Conservation (phyloP, 2,113 vertebrate genomes). For the Brachypodius melanocephalos region DNA sequence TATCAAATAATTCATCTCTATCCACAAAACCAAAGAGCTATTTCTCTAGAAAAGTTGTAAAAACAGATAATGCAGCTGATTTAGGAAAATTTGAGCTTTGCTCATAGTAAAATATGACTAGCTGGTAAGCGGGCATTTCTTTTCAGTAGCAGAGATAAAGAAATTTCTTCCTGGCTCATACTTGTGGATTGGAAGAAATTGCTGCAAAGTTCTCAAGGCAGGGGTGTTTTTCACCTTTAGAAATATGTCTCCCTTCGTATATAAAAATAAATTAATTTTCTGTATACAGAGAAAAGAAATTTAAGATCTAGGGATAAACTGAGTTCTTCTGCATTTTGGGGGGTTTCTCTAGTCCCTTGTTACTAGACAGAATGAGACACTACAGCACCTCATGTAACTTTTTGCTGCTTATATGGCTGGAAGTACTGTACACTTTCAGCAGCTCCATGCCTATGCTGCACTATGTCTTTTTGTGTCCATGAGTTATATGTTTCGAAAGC, state of each 20-base stretch:
- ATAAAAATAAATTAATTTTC: not conserved
- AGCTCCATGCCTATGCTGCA: not conserved
- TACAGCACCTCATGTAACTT: not conserved
- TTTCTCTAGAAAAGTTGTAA: not conserved
- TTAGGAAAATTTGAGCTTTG: not conserved
- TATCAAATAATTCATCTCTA: not conserved
- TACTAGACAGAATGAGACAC: not conserved
- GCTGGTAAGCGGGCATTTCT: not conserved
- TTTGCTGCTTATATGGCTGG: not conserved
- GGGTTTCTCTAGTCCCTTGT: not conserved
- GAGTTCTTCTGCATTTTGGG: not conserved
- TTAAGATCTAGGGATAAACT: not conserved
- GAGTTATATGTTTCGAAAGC: not conserved
- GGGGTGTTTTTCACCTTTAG: not conserved
- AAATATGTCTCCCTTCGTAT: not conserved
- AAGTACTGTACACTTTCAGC: not conserved
- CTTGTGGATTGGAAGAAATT: not conserved
- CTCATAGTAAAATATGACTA: not conserved
- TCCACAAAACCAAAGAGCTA: not conserved
- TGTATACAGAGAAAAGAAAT: not conserved
- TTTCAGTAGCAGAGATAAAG: not conserved
- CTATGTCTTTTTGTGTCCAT: not conserved
- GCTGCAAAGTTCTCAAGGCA: not conserved
- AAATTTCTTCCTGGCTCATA: not conserved
- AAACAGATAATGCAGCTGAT: not conserved